Evolutionary conservation across 2,113 vertebrate species (phyloP), one percentile per base, ranked within the genome.

Genomic region (Gorsachius goisagi): DNA sequence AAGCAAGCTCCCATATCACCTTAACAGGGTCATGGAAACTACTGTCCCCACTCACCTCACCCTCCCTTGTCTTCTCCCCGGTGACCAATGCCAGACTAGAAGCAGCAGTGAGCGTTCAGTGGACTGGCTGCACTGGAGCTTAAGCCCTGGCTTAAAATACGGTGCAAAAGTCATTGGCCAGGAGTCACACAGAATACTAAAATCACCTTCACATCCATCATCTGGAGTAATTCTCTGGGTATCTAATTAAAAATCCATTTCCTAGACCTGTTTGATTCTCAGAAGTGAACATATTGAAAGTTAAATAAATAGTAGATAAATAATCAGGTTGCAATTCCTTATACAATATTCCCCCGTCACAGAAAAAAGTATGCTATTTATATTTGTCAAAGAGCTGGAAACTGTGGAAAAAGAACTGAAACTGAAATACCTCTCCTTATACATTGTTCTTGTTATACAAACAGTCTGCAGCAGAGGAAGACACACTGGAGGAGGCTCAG

Each of bases 241-340:
- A 71, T 64, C 9, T 93, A 90, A 95, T 77, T 88, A 91, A 91
- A 96, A 96, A 93, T 93, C 71, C 18, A 74, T 94, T 96, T 94
- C 82, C 59, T 52, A 84, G 59, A 44, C 18, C 19, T 85, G 37
- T 88, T 85, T 80, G 78, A 63, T 80, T 76, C 37, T 28, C 50
- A 76, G 52, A 77, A 67, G 26, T 35, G 12, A 90, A 88, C 93
- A 74, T 80, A 92, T 73, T 88, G 50, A 4, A 77, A 92, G 45
- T 86, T 77, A 80, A 92, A 92, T 58, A 88, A 93, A 90, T 45
- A 80, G 33, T 30, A 77, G 59, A 30, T 73, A 93, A 92, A 93
- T 67, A 83, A 90, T 74, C 68, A 67, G 6, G 26, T 58, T 14
- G 1, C 39, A 52, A 39, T 80, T 55, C 59, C 37, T 63, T 67